These are phyloP conservation scores for Andrena trimmerana DNA, from an alignment of 2,888 invertebrate species.

Conservation along the genomic window DNA sequence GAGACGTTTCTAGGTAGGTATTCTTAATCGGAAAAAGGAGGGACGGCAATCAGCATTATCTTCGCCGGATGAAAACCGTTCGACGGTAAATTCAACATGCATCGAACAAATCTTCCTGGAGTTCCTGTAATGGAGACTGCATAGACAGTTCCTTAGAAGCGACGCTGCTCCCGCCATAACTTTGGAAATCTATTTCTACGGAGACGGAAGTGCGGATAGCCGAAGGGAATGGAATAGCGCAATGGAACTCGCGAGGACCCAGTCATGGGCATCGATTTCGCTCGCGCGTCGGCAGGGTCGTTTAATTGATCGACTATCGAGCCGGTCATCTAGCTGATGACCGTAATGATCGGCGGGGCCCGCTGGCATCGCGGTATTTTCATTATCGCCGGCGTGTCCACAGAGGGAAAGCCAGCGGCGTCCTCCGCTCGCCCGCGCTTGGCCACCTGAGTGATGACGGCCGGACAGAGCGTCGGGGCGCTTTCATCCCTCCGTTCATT, in stretches of 20 bases:
- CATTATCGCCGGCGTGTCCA: constrained; percentile 72
- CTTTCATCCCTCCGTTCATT: constrained; percentile 74
- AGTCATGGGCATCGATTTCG: constrained; percentile 65
- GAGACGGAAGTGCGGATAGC: too few relatives aligned
- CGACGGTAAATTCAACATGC: too few relatives aligned
- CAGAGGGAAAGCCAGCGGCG: constrained; percentile 22
- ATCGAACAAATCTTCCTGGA: too few relatives aligned
- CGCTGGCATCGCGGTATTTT: constrained; percentile 70
- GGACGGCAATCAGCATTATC: constrained; percentile 2
- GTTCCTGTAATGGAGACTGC: too few relatives aligned
- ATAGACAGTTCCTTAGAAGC: too few relatives aligned
- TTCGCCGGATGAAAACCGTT: not conserved
- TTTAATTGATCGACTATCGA: constrained; percentile 78
- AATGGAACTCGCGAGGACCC: not conserved
- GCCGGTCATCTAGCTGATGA: constrained; percentile 75
- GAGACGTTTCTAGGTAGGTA: not conserved
- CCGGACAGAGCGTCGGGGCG: constrained; percentile 49
- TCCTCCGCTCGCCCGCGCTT: constrained; percentile 20
- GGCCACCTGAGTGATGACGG: constrained; percentile 75
- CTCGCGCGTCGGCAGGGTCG: constrained; percentile 55
- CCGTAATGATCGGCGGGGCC: constrained; percentile 71
- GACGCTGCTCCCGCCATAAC: too few relatives aligned
- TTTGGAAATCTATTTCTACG: too few relatives aligned
- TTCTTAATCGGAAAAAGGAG: not conserved
- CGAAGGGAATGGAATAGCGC: too few relatives aligned